These are phyloP conservation scores for Lasioglossum calceatum DNA, from an alignment of 2,888 invertebrate species.

Conservation along the genomic window DNA sequence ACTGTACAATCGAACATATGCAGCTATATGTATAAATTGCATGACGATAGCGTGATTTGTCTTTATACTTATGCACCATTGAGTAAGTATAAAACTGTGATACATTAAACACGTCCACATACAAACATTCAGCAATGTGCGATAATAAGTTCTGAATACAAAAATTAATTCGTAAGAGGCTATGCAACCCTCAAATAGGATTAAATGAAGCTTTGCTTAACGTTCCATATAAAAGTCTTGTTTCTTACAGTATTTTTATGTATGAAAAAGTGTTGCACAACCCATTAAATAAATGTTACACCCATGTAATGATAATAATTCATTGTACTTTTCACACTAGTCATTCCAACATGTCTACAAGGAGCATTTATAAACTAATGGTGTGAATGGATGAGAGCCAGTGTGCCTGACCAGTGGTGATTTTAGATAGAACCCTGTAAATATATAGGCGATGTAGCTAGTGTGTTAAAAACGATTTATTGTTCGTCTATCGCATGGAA, in stretches of 20 bases:
- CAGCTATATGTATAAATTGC: too few relatives aligned
- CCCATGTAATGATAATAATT: not conserved
- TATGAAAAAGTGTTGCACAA: not conserved
- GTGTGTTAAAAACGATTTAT: conserved; percentile 4
- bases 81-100: too few relatives aligned
- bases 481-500: conserved; percentile 2
- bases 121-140: not conserved
- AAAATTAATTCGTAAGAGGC: too few relatives aligned
- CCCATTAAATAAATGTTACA: not conserved
- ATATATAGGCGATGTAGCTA: not conserved
- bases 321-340: not conserved
- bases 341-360: not conserved
- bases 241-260: too few relatives aligned
- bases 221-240: too few relatives aligned
- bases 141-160: too few relatives aligned
- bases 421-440: not conserved
- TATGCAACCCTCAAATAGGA: too few relatives aligned
- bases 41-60: not conserved
- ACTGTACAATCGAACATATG: not conserved
- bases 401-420: not conserved
- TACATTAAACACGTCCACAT: not conserved
- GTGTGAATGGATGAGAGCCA: not conserved
- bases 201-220: too few relatives aligned
- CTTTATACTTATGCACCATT: not conserved
- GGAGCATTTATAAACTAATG: not conserved